Evolutionary conservation across 2,113 vertebrate species (phyloP).

Genomic region (Penelope pileata): DNA sequence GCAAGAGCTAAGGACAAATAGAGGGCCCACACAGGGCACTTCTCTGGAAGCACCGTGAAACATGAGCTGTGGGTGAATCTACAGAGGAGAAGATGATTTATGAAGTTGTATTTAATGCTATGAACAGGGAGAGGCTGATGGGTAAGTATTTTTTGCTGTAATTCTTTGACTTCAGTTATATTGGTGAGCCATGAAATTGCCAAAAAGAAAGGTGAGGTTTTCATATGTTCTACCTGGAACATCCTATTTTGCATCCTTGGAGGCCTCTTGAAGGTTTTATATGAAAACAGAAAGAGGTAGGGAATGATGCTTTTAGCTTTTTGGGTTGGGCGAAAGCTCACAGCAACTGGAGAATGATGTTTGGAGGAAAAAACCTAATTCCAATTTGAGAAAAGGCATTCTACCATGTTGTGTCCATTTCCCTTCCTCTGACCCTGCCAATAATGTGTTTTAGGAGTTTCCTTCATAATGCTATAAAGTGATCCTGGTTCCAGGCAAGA

Average conservation of each 20-base stretch:
- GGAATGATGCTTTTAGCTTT: not conserved
- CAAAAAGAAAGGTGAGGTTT: not conserved
- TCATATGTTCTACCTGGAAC: not conserved
- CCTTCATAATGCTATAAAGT: not conserved
- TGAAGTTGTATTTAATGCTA: not conserved
- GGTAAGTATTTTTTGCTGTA: not conserved
- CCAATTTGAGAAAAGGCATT: not conserved
- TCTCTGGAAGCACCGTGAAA: too few species aligned
- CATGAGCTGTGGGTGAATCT: not conserved
- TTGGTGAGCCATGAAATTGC: not conserved
- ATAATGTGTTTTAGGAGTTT: not conserved
- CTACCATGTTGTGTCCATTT: not conserved
- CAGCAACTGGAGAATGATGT: not conserved
- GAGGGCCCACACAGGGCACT: too few species aligned
- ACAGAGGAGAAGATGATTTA: not conserved
- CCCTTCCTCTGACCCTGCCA: not conserved
- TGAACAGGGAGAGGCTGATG: not conserved
- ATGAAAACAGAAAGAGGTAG: not conserved
- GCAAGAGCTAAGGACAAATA: not conserved
- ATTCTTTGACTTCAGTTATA: not conserved
- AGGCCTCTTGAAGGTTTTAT: not conserved
- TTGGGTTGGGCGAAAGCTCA: not conserved
- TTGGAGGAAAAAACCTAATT: conserved; percentile 1
- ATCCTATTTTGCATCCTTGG: not conserved
- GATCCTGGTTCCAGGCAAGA: not conserved